phyloP scores from a whole-genome alignment of 2,797 vertebrate genomes.

The Schizopygopsis pylzovi region DNA sequence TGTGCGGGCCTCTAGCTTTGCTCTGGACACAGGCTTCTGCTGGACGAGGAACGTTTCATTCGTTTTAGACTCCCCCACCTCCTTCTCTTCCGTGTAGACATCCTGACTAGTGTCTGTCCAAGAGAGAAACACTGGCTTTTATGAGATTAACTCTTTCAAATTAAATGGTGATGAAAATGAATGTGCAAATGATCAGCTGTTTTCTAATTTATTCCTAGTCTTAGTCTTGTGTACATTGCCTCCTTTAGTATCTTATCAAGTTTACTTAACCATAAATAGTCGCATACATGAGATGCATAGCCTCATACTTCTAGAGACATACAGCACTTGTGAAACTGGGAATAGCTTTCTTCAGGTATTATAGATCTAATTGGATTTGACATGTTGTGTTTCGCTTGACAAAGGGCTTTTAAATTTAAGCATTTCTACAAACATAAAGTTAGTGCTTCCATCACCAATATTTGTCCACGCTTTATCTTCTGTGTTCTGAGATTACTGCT shows the following conservation, averaged over 20 bases:
- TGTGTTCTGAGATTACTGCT: slow-evolving; percentile 23
- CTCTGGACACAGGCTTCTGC: slow-evolving; percentile 82
- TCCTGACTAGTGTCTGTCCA: slow-evolving; percentile 81
- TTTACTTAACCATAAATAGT: not conserved
- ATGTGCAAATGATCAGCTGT: not conserved
- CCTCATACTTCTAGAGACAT: not conserved
- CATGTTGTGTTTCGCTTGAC: not conserved
- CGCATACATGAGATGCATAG: not conserved
- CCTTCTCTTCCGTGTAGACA: slow-evolving; percentile 85
- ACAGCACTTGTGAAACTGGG: not conserved
- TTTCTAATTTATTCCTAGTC: not conserved
- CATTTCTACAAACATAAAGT: not conserved
- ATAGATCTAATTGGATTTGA: not conserved
- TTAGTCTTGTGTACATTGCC: not conserved
- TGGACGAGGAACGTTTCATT: slow-evolving; percentile 88
- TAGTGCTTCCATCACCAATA: slow-evolving; percentile 4
- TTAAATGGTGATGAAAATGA: not conserved
- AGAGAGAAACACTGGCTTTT: slow-evolving; percentile 2
- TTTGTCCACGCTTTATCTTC: not conserved
- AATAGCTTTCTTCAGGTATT: not conserved
- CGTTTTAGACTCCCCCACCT: slow-evolving; percentile 83
- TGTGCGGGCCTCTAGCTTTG: slow-evolving; percentile 81
- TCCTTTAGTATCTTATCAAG: not conserved
- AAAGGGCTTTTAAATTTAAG: not conserved
- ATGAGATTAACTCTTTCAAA: not conserved